Conservation (phyloP, 2,888 invertebrate genomes). For the Callyntrura sp. region DNA sequence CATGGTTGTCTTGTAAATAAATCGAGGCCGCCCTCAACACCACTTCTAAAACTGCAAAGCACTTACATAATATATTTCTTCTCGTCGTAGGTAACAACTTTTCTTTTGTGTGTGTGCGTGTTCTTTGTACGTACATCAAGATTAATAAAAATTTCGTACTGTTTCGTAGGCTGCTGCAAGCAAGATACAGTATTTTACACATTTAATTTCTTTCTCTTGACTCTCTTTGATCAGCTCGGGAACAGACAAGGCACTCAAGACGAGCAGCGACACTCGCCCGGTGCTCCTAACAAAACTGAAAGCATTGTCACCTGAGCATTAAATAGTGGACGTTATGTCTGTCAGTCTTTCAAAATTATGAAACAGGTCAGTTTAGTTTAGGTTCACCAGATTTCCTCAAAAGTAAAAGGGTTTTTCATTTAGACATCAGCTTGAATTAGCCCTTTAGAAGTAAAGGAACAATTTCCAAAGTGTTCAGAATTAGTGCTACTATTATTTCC, state of each 20-base stretch:
- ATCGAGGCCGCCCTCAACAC: slow-evolving; percentile 76
- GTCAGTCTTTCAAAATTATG: neutral
- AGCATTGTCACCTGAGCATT: no score
- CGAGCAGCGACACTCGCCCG: slow-evolving; percentile 31
- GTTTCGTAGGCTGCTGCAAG: slow-evolving; percentile 20
- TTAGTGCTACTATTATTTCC: no score
- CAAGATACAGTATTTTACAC: slow-evolving; percentile 60
- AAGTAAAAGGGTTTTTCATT: no score
- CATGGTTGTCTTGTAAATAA: slow-evolving; percentile 66
- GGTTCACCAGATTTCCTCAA: no score
- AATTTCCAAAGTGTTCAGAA: no score
- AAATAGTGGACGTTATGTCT: neutral
- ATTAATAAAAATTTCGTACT: slow-evolving; percentile 12
- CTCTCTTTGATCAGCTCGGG: slow-evolving; percentile 14
- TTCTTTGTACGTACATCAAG: neutral
- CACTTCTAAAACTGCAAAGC: slow-evolving; percentile 36
- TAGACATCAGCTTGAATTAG: no score
- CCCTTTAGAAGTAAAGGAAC: no score
- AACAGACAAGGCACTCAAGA: slow-evolving; percentile 40
- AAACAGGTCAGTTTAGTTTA: no score
- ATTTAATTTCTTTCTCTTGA: slow-evolving; percentile 24
- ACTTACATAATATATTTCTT: slow-evolving; percentile 73
- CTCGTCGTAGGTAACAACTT: slow-evolving; percentile 60
- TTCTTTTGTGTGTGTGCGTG: slow-evolving; percentile 5
- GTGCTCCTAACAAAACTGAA: neutral